A percentile compares a stretch with the other conserved stretches of the same genome.
These are phyloP conservation scores for Pimephales promelas DNA, from an alignment of 2,113 vertebrate species.

Conservation along the genomic window DNA sequence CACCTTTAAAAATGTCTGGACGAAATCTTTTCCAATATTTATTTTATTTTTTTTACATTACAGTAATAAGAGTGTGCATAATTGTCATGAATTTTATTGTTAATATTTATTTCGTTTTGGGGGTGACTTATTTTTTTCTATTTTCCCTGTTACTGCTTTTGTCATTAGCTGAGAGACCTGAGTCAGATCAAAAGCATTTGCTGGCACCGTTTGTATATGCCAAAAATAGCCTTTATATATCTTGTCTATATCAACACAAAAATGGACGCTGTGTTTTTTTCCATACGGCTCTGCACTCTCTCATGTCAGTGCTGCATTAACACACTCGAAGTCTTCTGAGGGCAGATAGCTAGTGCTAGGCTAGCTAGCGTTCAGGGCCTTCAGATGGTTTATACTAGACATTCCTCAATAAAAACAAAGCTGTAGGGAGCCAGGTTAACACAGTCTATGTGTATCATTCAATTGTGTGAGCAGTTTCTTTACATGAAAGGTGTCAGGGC, in stretches of 20 bases:
- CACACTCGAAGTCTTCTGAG: neutral
- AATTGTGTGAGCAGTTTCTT: neutral
- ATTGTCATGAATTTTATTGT: neutral
- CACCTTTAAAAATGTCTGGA: no score
- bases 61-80: neutral
- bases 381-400: slow-evolving; percentile 50
- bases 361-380: slow-evolving; percentile 2
- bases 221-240: slow-evolving; percentile 5
- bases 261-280: neutral
- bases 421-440: neutral
- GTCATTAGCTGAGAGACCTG: neutral
- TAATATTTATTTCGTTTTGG: neutral
- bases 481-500: neutral
- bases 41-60: neutral
- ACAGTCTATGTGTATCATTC: neutral
- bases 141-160: neutral
- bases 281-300: slow-evolving; percentile 20
- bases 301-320: neutral
- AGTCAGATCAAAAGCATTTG: neutral
- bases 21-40: no score
- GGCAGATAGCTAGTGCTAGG: slow-evolving; percentile 7
- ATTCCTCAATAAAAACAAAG: slow-evolving; percentile 44
- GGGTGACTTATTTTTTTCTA: neutral
- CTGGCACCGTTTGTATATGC: slow-evolving; percentile 6
- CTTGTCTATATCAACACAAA: slow-evolving; percentile 1